Evolutionary conservation across 2,113 vertebrate genomes (phyloP).

Genomic region (Corythornis cristatus): DNA sequence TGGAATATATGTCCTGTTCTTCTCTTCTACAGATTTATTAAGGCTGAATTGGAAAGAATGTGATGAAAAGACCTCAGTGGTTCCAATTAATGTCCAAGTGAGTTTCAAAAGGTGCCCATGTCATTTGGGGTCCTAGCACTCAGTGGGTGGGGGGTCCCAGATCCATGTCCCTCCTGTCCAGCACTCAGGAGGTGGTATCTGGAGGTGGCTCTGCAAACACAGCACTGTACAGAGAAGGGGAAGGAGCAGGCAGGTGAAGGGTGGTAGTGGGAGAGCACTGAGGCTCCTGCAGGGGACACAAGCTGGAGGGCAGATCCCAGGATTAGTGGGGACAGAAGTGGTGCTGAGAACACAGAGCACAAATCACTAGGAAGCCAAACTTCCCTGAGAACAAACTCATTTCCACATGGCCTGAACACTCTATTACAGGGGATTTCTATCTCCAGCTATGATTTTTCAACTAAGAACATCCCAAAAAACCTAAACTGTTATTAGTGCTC

Average conservation of each 20-base stretch:
- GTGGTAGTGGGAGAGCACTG: background rate
- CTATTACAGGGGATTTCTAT: background rate
- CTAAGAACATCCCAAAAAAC: background rate
- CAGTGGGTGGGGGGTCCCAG: background rate
- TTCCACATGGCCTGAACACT: background rate
- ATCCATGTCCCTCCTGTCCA: background rate
- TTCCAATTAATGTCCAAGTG: background rate
- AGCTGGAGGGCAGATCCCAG: background rate
- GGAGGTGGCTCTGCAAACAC: background rate
- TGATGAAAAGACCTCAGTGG: fast-evolving
- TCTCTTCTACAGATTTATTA: background rate
- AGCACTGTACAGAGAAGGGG: background rate
- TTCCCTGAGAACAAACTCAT: background rate
- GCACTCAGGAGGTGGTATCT: background rate
- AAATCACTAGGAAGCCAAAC: background rate
- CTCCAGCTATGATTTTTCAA: background rate
- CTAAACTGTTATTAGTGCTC: background rate
- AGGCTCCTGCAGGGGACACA: background rate
- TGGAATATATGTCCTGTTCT: background rate
- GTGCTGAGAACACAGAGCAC: background rate
- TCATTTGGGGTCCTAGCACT: background rate
- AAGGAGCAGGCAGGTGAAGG: background rate
- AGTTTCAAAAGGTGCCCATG: background rate
- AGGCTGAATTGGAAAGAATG: background rate
- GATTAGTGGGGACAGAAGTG: background rate